These are phyloP conservation scores for Acleris cristana DNA, from an alignment of 2,888 invertebrate genomes.

Conservation along the genomic window DNA sequence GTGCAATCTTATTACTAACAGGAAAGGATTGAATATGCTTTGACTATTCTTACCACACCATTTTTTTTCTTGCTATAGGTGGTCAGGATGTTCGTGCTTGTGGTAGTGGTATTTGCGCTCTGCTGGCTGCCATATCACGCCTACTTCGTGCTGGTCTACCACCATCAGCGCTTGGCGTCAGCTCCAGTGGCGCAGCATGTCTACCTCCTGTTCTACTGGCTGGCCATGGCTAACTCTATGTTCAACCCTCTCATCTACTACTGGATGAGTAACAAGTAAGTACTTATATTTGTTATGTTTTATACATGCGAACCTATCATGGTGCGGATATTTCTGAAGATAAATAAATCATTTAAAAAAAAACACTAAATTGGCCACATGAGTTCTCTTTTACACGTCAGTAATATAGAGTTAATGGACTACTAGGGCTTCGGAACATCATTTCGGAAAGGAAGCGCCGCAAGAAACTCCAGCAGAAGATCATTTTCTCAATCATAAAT, in stretches of 20 bases:
- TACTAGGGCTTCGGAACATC: too few relatives aligned
- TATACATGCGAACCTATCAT: neutral
- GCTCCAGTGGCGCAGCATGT: conserved; percentile 91
- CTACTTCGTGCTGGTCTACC: conserved; percentile 90
- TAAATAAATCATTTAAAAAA: too few relatives aligned
- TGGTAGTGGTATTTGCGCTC: conserved; percentile 92
- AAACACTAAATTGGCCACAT: too few relatives aligned
- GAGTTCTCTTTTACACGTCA: too few relatives aligned
- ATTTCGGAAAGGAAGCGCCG: too few relatives aligned
- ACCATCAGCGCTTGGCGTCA: conserved; percentile 85
- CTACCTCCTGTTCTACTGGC: conserved; percentile 93
- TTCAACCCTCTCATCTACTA: conserved; percentile 96
- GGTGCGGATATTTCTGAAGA: neutral
- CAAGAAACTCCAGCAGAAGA: too few relatives aligned
- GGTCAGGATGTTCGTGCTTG: conserved; percentile 93
- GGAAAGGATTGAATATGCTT: too few relatives aligned
- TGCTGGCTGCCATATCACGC: conserved; percentile 95
- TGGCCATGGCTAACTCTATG: conserved; percentile 97
- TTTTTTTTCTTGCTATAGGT: conserved; percentile 83
- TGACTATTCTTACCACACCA: neutral
- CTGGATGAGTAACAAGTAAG: conserved; percentile 94
- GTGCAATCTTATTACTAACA: too few relatives aligned
- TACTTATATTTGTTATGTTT: conserved; percentile 32
- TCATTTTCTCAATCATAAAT: too few relatives aligned
- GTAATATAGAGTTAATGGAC: too few relatives aligned